Evolutionary conservation across 2,797 vertebrate genomes (phyloP), one percentile per base, ranked within the genome.

Genomic region (Chelmon rostratus): DNA sequence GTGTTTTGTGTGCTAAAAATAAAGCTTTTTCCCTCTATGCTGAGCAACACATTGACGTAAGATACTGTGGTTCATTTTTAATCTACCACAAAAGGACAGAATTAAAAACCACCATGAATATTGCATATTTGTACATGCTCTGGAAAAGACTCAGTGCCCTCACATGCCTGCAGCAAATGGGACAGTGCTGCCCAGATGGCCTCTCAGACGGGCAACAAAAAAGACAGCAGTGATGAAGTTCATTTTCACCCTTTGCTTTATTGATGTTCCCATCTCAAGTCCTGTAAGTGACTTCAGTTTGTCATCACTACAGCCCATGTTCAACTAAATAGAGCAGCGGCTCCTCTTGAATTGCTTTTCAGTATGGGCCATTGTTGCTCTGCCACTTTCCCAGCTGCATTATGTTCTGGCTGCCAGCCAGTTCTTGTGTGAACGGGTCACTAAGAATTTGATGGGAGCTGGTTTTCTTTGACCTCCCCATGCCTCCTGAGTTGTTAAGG

Each of bases 341-440:
- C 44, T 64, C 16, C 25, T 68, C 25, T 33, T 16, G 1, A 38
- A 31, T 54, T 44, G 12, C 16, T 53, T 40, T 33, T 49, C n/a
- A 50, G 21, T 28, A 3, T 49, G 66, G 31, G 15, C 58, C 16
- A 0, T 15, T 50, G 21, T 59, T 76, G 42, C 53, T 7, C 70
- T 62, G 28, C 44, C 23, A 18, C 66, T 53, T 25, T 19, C 58
- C 78, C 63, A 23, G 33, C 72, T 75, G 31, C 61, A 64, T 56
- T 40, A 67, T 74, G 62, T 62, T 75, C 47, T 69, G 37, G 73
- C 81, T 69, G 31, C 21, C n/a, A 25, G 65, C 76, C 65, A 78
- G 40, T 57, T 72, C 15, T 5, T 13, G 10, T 53, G 18, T 65
- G 44, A 73, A 64, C 4, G 0, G 58, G 68, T 85, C 78, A 74